phyloP scores from a whole-genome alignment of 2,888 invertebrate species.

The Lobophora halterata region DNA sequence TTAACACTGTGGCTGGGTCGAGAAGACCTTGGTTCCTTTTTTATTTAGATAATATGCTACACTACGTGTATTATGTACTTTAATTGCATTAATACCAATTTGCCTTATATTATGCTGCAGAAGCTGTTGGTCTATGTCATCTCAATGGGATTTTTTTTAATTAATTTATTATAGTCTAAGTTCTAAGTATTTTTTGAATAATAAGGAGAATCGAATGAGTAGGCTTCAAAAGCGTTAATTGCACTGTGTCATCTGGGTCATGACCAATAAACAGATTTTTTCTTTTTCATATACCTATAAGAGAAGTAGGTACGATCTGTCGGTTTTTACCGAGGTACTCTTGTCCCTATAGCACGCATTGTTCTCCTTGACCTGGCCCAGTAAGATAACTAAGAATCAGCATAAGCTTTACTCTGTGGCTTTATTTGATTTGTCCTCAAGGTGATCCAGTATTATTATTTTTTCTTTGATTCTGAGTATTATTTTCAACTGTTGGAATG shows the following conservation, averaged over 20 bases:
- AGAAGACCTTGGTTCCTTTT: slow-evolving; percentile 36
- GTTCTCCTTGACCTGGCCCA: slow-evolving; percentile 40
- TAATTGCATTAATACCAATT: no score
- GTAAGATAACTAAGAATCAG: slow-evolving; percentile 11
- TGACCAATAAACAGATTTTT: slow-evolving; percentile 14
- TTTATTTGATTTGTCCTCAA: slow-evolving; percentile 1
- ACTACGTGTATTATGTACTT: no score
- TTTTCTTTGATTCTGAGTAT: no score
- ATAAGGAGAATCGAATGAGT: no score
- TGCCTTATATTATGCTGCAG: no score
- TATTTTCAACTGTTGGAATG: no score
- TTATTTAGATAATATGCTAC: background rate
- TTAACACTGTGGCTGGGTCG: slow-evolving; percentile 30
- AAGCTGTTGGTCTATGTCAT: no score
- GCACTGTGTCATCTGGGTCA: slow-evolving; percentile 15
- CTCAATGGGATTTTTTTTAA: no score
- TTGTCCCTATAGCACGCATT: slow-evolving; percentile 23
- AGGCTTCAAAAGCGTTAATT: background rate
- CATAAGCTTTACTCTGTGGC: background rate
- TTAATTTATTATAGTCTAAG: no score
- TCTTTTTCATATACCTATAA: slow-evolving; percentile 19
- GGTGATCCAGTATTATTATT: no score
- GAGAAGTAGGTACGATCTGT: no score
- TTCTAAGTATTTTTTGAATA: no score
- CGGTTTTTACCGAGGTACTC: slow-evolving; percentile 26